A percentile compares a stretch with the other conserved stretches of the same genome.
These are phyloP conservation scores for Peromyscus leucopus DNA, from an alignment of 2,113 vertebrate genomes.

Conservation along the genomic window DNA sequence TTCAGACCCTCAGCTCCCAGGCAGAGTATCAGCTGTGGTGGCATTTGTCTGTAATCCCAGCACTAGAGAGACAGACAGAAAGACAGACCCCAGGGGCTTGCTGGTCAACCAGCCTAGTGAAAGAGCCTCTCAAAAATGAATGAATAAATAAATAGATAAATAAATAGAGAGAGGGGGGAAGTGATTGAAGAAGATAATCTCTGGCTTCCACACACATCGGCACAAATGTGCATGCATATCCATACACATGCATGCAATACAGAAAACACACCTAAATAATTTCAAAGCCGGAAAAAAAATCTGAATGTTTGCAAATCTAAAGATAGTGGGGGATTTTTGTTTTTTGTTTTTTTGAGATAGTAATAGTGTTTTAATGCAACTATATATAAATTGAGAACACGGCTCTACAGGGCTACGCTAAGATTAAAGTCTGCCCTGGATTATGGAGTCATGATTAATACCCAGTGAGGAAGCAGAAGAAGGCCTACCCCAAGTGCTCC, in stretches of 20 bases:
- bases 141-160: no score
- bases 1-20: background rate
- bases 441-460: background rate
- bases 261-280: background rate
- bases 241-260: no score
- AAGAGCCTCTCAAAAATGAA: background rate
- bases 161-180: background rate
- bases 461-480: background rate
- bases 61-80: background rate
- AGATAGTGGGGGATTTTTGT: background rate
- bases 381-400: no score
- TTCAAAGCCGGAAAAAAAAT: background rate
- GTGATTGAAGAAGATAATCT: background rate
- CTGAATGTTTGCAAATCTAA: background rate
- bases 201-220: background rate
- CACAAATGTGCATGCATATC: background rate
- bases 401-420: background rate
- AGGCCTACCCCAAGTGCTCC: background rate
- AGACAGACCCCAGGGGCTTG: background rate
- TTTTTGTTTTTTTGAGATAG: background rate
- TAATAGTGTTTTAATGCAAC: background rate
- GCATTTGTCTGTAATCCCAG: no score
- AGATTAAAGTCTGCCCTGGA: background rate
- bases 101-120: background rate
- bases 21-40: background rate